A percentile compares a stretch with the other conserved stretches of the same genome.
Conservation (phyloP, 2,888 invertebrate genomes). For the Tetranychus truncatus region DNA sequence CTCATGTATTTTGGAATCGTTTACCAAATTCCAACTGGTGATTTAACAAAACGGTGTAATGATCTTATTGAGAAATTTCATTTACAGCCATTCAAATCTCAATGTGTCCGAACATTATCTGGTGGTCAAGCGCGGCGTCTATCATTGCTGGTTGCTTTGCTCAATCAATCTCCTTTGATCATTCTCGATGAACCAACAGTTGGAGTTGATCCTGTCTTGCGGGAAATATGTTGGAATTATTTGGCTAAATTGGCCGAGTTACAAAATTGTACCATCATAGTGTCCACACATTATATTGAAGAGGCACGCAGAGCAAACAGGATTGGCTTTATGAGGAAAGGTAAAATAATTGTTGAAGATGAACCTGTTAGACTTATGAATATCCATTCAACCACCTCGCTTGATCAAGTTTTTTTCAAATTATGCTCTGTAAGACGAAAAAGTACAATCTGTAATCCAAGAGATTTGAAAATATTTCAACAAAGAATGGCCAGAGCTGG, state of each 20-base stretch:
- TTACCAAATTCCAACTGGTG: background rate
- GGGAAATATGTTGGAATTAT: slow-evolving; percentile 2
- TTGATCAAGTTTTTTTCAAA: slow-evolving; percentile 5
- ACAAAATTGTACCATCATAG: background rate
- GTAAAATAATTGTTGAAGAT: slow-evolving; percentile 2
- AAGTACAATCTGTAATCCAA: background rate
- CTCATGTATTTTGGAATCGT: background rate
- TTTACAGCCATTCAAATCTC: background rate
- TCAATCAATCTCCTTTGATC: background rate
- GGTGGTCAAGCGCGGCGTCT: background rate
- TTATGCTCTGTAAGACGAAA: slow-evolving; percentile 1
- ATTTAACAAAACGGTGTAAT: background rate
- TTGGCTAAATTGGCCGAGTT: background rate
- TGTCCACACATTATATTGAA: slow-evolving; percentile 9
- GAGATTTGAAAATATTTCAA: slow-evolving; percentile 5
- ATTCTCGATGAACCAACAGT: slow-evolving; percentile 11
- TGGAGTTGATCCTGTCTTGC: slow-evolving; percentile 5
- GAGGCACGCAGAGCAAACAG: background rate
- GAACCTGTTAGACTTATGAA: background rate
- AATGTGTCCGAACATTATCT: background rate
- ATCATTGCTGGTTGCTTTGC: background rate
- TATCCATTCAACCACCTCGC: background rate
- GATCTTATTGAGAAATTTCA: background rate
- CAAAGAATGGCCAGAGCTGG: background rate
- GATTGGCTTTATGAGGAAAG: slow-evolving; percentile 10